phyloP scores from a whole-genome alignment of 2,888 invertebrate species.

The Harpagoxenus sublaevis region DNA sequence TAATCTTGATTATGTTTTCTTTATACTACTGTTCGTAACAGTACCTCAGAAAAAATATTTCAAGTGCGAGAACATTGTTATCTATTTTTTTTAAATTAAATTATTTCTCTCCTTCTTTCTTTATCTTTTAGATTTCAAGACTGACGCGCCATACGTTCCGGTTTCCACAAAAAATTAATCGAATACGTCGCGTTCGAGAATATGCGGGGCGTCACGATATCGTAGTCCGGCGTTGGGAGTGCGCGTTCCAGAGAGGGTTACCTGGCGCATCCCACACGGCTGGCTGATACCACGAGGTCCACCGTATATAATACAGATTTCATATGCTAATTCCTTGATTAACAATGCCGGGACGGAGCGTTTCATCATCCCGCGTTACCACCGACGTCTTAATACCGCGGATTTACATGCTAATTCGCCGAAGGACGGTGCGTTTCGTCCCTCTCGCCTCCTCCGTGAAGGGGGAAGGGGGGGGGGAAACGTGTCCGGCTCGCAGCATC shows the following conservation, averaged over 20 bases:
- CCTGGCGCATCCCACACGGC: constrained; percentile 64
- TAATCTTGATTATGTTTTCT: background rate
- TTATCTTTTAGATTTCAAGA: background rate
- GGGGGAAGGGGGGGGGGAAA: background rate
- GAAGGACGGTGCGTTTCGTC: constrained; percentile 59
- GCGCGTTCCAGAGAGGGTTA: constrained; percentile 59
- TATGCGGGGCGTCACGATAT: background rate
- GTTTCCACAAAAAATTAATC: background rate
- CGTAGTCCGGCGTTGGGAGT: constrained; percentile 52
- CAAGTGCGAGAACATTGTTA: background rate
- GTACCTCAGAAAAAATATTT: background rate
- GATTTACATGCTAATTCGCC: constrained; percentile 80
- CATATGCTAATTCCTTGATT: constrained; percentile 84
- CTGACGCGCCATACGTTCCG: no score
- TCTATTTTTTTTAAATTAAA: background rate
- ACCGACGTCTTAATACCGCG: constrained; percentile 79
- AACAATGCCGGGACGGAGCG: constrained; percentile 80
- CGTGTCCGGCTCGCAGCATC: constrained; percentile 46
- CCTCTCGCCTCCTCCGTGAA: constrained; percentile 23
- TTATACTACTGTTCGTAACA: background rate
- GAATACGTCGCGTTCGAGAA: background rate
- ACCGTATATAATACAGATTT: constrained; percentile 80
- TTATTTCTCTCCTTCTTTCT: background rate
- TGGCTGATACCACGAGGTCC: constrained; percentile 63
- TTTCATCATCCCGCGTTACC: constrained; percentile 79